Conservation (phyloP, 2,797 vertebrate genomes). For the Microchirus variegatus region DNA sequence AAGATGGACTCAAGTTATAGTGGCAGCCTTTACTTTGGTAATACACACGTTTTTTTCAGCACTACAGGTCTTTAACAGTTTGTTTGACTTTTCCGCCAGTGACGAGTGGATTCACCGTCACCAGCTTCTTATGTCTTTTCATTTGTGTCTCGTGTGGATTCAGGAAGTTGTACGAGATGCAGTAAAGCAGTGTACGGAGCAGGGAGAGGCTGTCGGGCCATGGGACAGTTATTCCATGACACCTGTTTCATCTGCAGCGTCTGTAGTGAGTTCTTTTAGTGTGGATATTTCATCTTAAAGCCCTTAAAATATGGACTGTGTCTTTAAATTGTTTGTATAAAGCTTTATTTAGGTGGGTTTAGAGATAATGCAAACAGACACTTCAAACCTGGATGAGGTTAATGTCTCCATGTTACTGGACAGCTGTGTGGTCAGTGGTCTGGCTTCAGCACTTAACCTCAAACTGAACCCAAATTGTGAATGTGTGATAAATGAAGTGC, state of each 20-base stretch:
- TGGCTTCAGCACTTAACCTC: too few species aligned
- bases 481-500: too few species aligned
- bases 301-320: not conserved
- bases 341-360: too few species aligned
- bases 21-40: constrained; percentile 53
- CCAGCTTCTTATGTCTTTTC: not conserved
- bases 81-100: not conserved
- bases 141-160: constrained; percentile 7
- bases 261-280: constrained; percentile 54
- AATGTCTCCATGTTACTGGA: too few species aligned
- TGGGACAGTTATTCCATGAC: constrained; percentile 88
- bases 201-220: constrained; percentile 83
- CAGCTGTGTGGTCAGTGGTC: too few species aligned
- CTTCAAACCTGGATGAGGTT: too few species aligned
- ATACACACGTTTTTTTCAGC: constrained; percentile 8
- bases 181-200: constrained; percentile 32
- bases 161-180: constrained; percentile 67
- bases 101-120: not conserved
- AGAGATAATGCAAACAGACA: too few species aligned
- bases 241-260: constrained; percentile 87
- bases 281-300: not conserved
- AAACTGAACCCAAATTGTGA: too few species aligned
- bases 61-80: not conserved
- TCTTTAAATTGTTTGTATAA: not conserved
- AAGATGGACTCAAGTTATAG: constrained; percentile 45